A percentile compares a stretch with the other conserved stretches of the same genome.
phyloP scores from a whole-genome alignment of 2,888 invertebrate species.

The Heteromyza rotundicornis region DNA sequence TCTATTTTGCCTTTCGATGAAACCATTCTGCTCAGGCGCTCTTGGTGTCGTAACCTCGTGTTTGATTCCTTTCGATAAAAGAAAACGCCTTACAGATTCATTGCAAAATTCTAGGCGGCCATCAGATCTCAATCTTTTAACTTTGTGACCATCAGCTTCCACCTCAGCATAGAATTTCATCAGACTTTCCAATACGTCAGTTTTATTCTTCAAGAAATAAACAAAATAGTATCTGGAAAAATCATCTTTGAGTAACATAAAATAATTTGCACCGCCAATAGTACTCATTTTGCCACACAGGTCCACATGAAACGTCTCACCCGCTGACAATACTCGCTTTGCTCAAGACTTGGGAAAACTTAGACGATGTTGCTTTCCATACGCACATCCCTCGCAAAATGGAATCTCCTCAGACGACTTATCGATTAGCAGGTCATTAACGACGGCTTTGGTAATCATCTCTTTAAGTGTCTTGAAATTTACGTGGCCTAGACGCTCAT shows the following conservation, averaged over 20 bases:
- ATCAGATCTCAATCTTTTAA: slow-evolving; percentile 19
- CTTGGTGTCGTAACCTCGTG: slow-evolving; percentile 16
- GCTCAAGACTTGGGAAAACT: slow-evolving; percentile 17
- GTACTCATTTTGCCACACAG: slow-evolving; percentile 25
- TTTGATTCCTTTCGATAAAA: slow-evolving; percentile 10
- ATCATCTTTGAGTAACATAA: slow-evolving; percentile 27
- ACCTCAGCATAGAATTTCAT: slow-evolving; percentile 20
- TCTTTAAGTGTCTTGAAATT: slow-evolving; percentile 26
- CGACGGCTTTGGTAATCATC: slow-evolving; percentile 7
- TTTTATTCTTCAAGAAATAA: slow-evolving; percentile 29
- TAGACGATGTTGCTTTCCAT: slow-evolving; percentile 20
- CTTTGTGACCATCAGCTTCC: slow-evolving; percentile 16
- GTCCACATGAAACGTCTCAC: slow-evolving; percentile 25
- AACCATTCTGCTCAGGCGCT: slow-evolving; percentile 23
- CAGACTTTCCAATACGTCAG: slow-evolving; percentile 15
- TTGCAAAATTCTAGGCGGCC: slow-evolving; percentile 21
- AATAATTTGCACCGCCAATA: slow-evolving; percentile 27
- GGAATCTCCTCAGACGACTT: not conserved
- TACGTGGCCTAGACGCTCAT: slow-evolving; percentile 35
- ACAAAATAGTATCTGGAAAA: slow-evolving; percentile 26
- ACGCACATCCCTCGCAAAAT: slow-evolving; percentile 21
- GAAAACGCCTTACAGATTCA: slow-evolving; percentile 10
- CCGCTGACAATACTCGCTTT: slow-evolving; percentile 7
- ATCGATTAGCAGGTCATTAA: slow-evolving; percentile 12
- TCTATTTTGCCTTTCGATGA: slow-evolving; percentile 19